These are phyloP conservation scores for Falco peregrinus DNA, from an alignment of 2,797 vertebrate genomes.

Conservation along the genomic window DNA sequence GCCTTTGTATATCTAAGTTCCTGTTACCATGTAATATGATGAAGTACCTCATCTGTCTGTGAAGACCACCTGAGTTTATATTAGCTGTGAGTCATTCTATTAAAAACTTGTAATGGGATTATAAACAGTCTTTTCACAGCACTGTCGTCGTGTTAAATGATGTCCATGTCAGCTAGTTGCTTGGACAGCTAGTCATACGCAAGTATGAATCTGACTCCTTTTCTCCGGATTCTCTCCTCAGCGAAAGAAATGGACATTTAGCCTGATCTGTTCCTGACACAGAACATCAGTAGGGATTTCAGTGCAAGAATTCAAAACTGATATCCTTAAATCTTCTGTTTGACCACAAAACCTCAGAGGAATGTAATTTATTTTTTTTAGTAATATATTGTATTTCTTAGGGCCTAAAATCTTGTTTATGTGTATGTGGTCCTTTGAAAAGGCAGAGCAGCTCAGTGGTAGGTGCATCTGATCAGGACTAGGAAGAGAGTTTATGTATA, in stretches of 20 bases:
- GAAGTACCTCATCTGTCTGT: background rate
- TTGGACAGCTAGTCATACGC: background rate
- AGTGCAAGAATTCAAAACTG: background rate
- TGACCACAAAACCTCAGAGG: background rate
- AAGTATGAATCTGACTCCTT: background rate
- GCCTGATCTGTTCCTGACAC: background rate
- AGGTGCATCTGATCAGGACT: background rate
- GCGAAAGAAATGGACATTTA: background rate
- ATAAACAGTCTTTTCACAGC: background rate
- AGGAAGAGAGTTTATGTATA: background rate
- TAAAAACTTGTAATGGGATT: constrained; percentile 19
- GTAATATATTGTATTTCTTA: background rate
- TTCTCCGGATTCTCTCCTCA: background rate
- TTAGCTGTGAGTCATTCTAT: background rate
- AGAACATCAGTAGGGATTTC: background rate
- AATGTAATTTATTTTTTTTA: background rate
- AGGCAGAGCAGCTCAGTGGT: background rate
- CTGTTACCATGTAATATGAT: background rate
- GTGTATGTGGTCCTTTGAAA: background rate
- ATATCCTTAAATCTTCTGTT: background rate
- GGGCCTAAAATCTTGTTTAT: background rate
- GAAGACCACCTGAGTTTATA: background rate
- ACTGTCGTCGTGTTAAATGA: background rate
- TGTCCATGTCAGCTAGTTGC: background rate
- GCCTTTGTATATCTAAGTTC: background rate